A percentile compares a stretch with the other conserved stretches of the same genome.
These are phyloP conservation scores for Amblyopsis rosae DNA, from an alignment of 2,113 vertebrate genomes.

Conservation along the genomic window DNA sequence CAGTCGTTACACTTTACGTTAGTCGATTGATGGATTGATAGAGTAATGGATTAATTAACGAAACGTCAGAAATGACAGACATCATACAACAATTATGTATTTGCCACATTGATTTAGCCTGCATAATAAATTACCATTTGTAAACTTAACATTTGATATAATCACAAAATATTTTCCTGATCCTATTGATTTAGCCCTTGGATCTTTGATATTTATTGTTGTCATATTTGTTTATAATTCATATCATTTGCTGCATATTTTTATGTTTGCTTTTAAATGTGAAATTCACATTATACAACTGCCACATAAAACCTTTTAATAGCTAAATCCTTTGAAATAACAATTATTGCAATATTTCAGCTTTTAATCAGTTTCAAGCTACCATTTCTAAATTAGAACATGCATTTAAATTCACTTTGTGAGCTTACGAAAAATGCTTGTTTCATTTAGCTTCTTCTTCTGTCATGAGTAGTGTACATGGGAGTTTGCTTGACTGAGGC, in stretches of 20 bases:
- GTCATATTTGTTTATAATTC: conserved; percentile 68
- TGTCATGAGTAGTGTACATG: neutral
- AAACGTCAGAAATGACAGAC: neutral
- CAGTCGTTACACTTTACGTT: neutral
- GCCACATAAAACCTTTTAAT: no score
- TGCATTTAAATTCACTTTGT: neutral
- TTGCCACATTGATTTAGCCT: no score
- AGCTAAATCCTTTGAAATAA: neutral
- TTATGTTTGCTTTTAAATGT: neutral
- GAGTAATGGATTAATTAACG: no score
- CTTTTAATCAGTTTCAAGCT: no score
- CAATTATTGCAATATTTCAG: neutral
- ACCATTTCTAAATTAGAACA: neutral
- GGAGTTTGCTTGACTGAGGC: conserved; percentile 34
- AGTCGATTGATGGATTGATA: no score
- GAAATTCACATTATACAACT: no score
- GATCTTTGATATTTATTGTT: conserved; percentile 70
- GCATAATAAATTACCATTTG: no score
- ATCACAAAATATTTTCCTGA: no score
- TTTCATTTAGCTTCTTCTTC: neutral
- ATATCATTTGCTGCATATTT: conserved; percentile 73
- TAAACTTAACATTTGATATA: no score
- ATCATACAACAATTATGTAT: neutral
- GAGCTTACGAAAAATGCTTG: neutral
- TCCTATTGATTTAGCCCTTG: conserved; percentile 39